Conservation (phyloP, 2,888 invertebrate genomes). For the Molorchus minor region DNA sequence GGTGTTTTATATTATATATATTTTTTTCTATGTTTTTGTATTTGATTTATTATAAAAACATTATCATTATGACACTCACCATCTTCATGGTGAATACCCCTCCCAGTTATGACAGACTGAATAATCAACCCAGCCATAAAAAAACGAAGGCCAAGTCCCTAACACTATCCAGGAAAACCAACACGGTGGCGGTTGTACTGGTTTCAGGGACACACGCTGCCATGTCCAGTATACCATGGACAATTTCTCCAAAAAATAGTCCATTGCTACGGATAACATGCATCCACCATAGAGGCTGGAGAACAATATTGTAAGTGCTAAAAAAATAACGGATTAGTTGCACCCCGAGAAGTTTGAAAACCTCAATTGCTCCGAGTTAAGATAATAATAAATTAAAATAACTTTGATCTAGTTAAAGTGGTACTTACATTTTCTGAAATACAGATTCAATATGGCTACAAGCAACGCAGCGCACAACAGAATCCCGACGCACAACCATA, state of each 20-base stretch:
- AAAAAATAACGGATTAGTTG: constrained; percentile 40
- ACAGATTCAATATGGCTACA: constrained; percentile 76
- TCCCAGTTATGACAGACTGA: constrained; percentile 76
- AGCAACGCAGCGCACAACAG: constrained; percentile 74
- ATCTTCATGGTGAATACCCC: constrained; percentile 72
- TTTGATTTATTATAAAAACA: background rate
- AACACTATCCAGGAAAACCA: constrained; percentile 79
- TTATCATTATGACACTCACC: constrained; percentile 60
- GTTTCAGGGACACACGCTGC: constrained; percentile 71
- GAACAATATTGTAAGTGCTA: constrained; percentile 76
- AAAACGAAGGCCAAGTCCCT: constrained; percentile 76
- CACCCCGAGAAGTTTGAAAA: too few relatives aligned
- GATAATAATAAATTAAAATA: too few relatives aligned
- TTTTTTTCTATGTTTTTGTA: too few relatives aligned
- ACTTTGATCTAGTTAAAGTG: too few relatives aligned
- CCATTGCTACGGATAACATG: constrained; percentile 74
- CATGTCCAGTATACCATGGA: constrained; percentile 77
- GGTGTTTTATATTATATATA: too few relatives aligned
- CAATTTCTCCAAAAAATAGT: constrained; percentile 79
- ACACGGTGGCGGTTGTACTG: constrained; percentile 69
- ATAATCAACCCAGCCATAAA: constrained; percentile 73
- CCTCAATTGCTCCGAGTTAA: too few relatives aligned
- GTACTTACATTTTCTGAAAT: constrained; percentile 75
- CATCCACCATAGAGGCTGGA: constrained; percentile 82
- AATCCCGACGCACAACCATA: constrained; percentile 77